These are phyloP conservation scores for Phalloptychus januarius DNA, from an alignment of 2,797 vertebrate genomes.

Conservation along the genomic window DNA sequence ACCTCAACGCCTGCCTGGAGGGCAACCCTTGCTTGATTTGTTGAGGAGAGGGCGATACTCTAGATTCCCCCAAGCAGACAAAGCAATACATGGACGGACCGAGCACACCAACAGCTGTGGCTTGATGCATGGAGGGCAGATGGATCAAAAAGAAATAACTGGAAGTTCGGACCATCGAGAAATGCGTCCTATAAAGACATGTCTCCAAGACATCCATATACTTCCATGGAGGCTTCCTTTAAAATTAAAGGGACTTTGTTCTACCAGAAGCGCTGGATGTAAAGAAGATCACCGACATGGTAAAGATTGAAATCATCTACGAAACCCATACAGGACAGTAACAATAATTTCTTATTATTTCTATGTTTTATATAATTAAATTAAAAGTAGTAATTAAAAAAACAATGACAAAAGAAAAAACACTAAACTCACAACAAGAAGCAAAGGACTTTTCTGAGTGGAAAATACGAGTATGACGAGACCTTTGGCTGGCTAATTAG, in stretches of 20 bases:
- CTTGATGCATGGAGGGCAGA: background rate
- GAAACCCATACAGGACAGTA: background rate
- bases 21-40: slow-evolving; percentile 47
- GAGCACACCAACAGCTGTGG: background rate
- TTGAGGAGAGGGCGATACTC: slow-evolving; percentile 16
- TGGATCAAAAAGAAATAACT: background rate
- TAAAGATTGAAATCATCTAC: background rate
- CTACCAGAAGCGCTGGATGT: background rate
- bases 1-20: slow-evolving; percentile 51
- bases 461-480: background rate
- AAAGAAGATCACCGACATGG: background rate
- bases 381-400: background rate
- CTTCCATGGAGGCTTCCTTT: background rate
- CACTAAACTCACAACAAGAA: background rate
- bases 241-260: background rate
- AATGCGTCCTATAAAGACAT: background rate
- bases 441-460: background rate
- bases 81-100: slow-evolving; percentile 46
- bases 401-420: background rate
- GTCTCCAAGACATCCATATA: background rate
- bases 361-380: background rate
- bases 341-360: no score
- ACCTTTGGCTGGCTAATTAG: background rate
- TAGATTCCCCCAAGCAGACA: slow-evolving; percentile 35
- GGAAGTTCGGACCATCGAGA: background rate